Conservation (phyloP, 2,888 invertebrate genomes). For the Campoplex nolae region DNA sequence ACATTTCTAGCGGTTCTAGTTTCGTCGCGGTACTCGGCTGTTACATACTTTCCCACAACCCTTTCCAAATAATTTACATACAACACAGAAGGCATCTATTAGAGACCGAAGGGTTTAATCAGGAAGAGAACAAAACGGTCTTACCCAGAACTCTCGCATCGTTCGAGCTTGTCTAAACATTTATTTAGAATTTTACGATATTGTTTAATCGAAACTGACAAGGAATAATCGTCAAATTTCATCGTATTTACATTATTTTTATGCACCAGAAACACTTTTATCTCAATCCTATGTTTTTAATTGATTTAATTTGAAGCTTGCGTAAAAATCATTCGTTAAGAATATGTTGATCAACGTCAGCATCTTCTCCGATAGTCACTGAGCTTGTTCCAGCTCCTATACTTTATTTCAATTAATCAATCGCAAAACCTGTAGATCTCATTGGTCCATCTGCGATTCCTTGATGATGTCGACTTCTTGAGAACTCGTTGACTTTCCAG, state of each 20-base stretch:
- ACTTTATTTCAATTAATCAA: neutral
- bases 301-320: neutral
- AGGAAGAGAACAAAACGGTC: conserved; percentile 32
- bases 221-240: neutral
- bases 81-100: conserved; percentile 16
- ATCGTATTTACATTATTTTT: neutral
- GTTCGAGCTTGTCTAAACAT: conserved; percentile 29
- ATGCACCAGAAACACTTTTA: neutral
- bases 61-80: conserved; percentile 76
- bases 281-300: neutral
- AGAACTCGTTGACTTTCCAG: conserved; percentile 7
- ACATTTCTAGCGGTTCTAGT: conserved; percentile 57
- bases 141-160: conserved; percentile 15
- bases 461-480: neutral
- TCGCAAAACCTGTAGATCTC: neutral
- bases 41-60: conserved; percentile 74
- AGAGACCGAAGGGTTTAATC: conserved; percentile 55
- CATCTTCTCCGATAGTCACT: neutral
- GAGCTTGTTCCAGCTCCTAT: neutral
- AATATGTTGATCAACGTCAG: neutral
- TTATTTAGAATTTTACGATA: conserved; percentile 2
- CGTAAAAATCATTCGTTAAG: neutral
- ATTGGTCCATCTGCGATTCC: neutral
- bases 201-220: neutral
- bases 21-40: conserved; percentile 54